Evolutionary conservation across 1,140 invertebrate genomes (phyloP), one percentile per base, ranked within the genome.

Genomic region (Macrostomum lignano): DNA sequence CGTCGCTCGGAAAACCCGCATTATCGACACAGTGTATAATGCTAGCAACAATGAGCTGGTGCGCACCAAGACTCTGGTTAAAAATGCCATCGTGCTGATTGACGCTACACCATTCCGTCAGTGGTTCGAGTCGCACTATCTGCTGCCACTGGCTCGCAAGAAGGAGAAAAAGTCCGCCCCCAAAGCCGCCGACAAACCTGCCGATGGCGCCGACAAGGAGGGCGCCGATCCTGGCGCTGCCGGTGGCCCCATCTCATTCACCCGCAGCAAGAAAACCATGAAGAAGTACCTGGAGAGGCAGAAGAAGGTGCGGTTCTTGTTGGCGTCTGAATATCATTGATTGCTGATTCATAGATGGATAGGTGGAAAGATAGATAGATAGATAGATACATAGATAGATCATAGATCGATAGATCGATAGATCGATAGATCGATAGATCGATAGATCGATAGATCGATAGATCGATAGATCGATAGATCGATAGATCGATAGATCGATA

Each of bases 1-100:
- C 42, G 61, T 69, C 39, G 72, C 88, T 9, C 69, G 79, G 29
- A 94, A 86, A 60, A 84, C 86, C 20, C 74, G 88, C 70, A 77
- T 99, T 46, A 86, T 96, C 51, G 91, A 98, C 64, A 84, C 94
- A 29, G 78, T 98, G 9, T 99, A 98, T 67, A 96, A 98, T 64
- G 82, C 91, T 11, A 86, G 78, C 37, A 96, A 93, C 66, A 65
- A 65, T 44, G 86, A 94, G 58, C 68, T 96, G 65, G 86, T 98
- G 20, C 69, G 91, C 61, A 98, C 88, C 38, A 98, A 98, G 60
- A 98, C 91, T 17, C 64, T 98, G 43, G 86, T 96, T 28, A 96
- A 98, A 60, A 91, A 91, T 59, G 74, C 74, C 35, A 91, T 98
- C 58, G 74, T 98, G 38, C 71, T 79, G 17, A 74, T 98, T 52